phyloP scores from a whole-genome alignment of 2,888 invertebrate genomes.

The Exocentrus adspersus region DNA sequence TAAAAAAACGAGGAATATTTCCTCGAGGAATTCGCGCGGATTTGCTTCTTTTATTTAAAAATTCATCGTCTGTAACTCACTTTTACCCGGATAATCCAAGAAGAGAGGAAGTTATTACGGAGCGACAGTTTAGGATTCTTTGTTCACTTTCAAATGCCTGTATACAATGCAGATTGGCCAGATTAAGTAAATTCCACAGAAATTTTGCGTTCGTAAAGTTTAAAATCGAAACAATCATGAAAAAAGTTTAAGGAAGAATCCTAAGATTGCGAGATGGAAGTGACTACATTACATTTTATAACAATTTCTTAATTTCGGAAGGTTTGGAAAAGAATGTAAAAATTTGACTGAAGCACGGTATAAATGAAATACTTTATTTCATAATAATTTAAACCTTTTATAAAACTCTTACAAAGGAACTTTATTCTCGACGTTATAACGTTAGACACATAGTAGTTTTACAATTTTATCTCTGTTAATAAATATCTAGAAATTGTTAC shows the following conservation, averaged over 20 bases:
- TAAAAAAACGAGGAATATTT: slow-evolving; percentile 2
- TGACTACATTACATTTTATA: too few species aligned
- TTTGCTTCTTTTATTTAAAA: background rate
- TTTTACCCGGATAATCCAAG: background rate
- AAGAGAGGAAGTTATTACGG: background rate
- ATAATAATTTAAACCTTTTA: too few species aligned
- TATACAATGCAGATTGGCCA: slow-evolving; percentile 1
- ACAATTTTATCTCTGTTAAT: background rate
- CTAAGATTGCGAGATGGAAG: background rate
- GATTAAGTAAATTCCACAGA: background rate
- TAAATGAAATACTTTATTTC: too few species aligned
- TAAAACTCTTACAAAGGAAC: too few species aligned
- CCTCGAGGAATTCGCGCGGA: background rate
- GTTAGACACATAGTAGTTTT: too few species aligned
- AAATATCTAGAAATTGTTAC: background rate
- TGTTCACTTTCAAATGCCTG: background rate
- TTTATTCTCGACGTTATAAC: too few species aligned
- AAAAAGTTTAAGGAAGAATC: background rate
- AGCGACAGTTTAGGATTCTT: background rate
- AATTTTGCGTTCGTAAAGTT: background rate
- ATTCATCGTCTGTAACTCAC: background rate
- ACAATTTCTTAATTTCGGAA: too few species aligned
- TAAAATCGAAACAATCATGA: background rate
- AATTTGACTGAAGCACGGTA: too few species aligned
- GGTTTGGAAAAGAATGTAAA: too few species aligned